Evolutionary conservation across 2,113 vertebrate species (phyloP).

Genomic region (Vulpes vulpes): DNA sequence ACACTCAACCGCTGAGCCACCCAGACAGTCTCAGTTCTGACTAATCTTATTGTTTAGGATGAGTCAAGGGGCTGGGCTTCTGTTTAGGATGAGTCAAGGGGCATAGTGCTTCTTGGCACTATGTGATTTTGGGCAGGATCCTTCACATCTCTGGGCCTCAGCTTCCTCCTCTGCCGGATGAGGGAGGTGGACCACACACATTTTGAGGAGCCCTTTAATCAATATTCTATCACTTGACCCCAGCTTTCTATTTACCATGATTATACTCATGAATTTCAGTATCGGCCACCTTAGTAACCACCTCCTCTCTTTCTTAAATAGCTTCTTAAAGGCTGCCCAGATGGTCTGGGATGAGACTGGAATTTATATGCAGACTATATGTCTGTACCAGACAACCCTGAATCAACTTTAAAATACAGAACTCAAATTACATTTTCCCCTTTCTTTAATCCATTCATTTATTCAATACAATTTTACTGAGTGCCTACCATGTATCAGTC

Average conservation of each 20-base stretch:
- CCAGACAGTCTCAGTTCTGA: not conserved
- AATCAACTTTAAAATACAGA: not conserved
- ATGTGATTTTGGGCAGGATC: not conserved
- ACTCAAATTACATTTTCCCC: not conserved
- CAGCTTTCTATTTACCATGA: not conserved
- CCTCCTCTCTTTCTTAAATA: not conserved
- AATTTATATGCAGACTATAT: not conserved
- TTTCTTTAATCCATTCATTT: not conserved
- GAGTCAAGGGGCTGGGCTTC: not conserved
- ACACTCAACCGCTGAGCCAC: too few species aligned
- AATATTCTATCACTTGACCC: not conserved
- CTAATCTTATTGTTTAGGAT: not conserved
- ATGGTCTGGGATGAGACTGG: not conserved
- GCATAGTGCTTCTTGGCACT: not conserved
- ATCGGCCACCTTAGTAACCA: not conserved
- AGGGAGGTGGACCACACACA: not conserved
- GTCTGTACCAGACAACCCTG: not conserved
- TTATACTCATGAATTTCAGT: not conserved
- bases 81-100: not conserved
- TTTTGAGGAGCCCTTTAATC: not conserved
- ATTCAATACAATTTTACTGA: not conserved
- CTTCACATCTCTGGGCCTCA: not conserved
- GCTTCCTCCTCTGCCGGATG: not conserved
- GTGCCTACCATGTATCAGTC: not conserved
- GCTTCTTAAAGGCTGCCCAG: not conserved